Conservation (phyloP, 1,140 invertebrate species). For the Penaeus vannamei region DNA sequence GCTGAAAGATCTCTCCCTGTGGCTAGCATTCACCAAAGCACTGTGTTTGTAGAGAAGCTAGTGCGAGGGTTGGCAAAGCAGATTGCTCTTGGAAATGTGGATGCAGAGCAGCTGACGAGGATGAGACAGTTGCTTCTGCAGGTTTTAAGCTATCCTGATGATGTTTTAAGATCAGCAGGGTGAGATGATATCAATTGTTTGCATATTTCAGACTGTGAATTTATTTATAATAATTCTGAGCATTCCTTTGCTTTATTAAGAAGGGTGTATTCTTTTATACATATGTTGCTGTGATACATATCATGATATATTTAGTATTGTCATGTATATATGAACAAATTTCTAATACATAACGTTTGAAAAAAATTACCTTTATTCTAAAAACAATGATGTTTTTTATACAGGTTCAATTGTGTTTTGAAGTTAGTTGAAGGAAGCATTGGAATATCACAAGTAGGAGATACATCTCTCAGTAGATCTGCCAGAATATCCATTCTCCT, state of each 20-base stretch:
- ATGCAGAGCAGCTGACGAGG: not conserved
- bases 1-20: constrained; percentile 28
- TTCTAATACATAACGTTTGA: not conserved
- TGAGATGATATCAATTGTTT: not conserved
- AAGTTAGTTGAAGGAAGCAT: constrained; percentile 39
- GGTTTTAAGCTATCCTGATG: constrained; percentile 34
- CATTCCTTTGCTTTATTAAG: too few relatives aligned
- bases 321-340: not conserved
- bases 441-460: constrained; percentile 39
- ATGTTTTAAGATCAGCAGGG: constrained; percentile 27
- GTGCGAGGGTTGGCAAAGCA: constrained; percentile 42
- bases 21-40: constrained; percentile 37
- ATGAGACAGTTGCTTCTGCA: constrained; percentile 4
- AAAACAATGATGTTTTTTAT: not conserved
- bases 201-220: too few relatives aligned
- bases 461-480: constrained; percentile 45
- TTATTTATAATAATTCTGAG: too few relatives aligned
- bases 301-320: too few relatives aligned
- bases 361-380: not conserved
- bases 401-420: constrained; percentile 39
- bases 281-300: too few relatives aligned
- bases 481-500: constrained; percentile 34
- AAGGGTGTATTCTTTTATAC: too few relatives aligned
- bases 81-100: not conserved
- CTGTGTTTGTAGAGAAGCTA: constrained; percentile 46